Conservation (phyloP, 2,113 vertebrate species). For the Poecilia latipinna region DNA sequence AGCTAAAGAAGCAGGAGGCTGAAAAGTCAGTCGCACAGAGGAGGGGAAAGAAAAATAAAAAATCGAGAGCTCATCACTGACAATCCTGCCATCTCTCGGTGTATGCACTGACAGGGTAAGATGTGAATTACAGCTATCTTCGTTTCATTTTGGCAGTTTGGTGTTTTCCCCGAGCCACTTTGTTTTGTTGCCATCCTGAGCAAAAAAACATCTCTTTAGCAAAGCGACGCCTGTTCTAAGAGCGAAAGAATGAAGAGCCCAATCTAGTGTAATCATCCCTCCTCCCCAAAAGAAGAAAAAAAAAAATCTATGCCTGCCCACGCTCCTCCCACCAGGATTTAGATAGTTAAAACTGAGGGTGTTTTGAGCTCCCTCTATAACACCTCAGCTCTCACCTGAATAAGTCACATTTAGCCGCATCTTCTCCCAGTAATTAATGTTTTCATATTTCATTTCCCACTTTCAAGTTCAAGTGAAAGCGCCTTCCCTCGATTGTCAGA, state of each 20-base stretch:
- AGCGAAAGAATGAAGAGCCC: conserved; percentile 51
- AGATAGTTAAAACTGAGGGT: conserved; percentile 19
- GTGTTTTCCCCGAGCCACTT: conserved; percentile 45
- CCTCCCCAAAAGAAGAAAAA: background rate
- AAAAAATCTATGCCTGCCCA: conserved; percentile 35
- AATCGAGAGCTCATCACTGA: conserved; percentile 65
- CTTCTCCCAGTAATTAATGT: background rate
- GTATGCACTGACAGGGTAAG: conserved; percentile 70
- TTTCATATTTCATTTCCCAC: conserved; percentile 14
- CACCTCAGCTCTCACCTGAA: background rate
- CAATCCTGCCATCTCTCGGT: conserved; percentile 71
- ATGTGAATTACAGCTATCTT: conserved; percentile 74
- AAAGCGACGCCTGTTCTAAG: conserved; percentile 44
- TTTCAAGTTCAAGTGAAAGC: conserved; percentile 23
- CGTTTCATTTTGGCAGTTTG: conserved; percentile 65
- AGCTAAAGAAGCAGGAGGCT: conserved; percentile 41
- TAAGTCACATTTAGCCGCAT: background rate
- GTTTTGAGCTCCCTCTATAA: conserved; percentile 27
- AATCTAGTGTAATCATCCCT: conserved; percentile 59
- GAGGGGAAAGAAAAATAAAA: conserved; percentile 18
- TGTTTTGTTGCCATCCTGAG: conserved; percentile 59
- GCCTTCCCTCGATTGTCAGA: conserved; percentile 43
- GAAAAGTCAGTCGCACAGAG: conserved; percentile 65
- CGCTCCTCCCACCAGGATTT: conserved; percentile 37
- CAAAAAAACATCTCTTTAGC: conserved; percentile 55